Evolutionary conservation across 1,140 invertebrate genomes (phyloP).

Genomic region (Drosophila busckii): DNA sequence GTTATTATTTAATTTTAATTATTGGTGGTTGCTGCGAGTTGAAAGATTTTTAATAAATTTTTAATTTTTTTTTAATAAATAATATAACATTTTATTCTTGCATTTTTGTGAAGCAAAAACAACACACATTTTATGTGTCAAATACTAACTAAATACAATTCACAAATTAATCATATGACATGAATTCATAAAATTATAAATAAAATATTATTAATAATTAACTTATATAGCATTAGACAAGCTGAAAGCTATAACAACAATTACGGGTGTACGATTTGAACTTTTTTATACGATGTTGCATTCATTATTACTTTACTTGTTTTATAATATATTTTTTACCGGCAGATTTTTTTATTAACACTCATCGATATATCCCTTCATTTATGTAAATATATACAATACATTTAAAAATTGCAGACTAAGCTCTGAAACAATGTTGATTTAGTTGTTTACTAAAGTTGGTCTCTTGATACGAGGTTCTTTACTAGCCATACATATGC

Average conservation of each 20-base stretch:
- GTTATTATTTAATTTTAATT: not conserved
- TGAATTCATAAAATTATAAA: constrained; percentile 53
- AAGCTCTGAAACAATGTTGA: constrained; percentile 31
- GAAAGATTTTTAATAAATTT: constrained; percentile 2
- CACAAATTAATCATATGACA: constrained; percentile 49
- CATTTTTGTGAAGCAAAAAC: constrained; percentile 10
- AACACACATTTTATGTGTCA: constrained; percentile 65
- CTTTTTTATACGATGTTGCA: constrained; percentile 41
- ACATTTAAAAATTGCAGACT: constrained; percentile 44
- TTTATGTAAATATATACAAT: constrained; percentile 65
- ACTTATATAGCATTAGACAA: constrained; percentile 61
- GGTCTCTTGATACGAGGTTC: constrained; percentile 32
- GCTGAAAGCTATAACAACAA: constrained; percentile 67
- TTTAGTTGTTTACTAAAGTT: no score
- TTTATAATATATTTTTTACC: not conserved
- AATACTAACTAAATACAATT: constrained; percentile 63
- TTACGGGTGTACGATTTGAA: constrained; percentile 48
- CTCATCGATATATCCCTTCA: constrained; percentile 19
- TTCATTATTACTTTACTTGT: constrained; percentile 13
- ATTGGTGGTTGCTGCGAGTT: not conserved
- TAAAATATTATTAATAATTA: constrained; percentile 59
- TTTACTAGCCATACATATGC: constrained; percentile 22
- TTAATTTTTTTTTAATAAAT: no score
- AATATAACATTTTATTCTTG: constrained; percentile 31
- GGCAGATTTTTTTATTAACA: constrained; percentile 46